Evolutionary conservation across 2,888 invertebrate genomes (phyloP).

Genomic region (Gastracanthus pulcherrimus): DNA sequence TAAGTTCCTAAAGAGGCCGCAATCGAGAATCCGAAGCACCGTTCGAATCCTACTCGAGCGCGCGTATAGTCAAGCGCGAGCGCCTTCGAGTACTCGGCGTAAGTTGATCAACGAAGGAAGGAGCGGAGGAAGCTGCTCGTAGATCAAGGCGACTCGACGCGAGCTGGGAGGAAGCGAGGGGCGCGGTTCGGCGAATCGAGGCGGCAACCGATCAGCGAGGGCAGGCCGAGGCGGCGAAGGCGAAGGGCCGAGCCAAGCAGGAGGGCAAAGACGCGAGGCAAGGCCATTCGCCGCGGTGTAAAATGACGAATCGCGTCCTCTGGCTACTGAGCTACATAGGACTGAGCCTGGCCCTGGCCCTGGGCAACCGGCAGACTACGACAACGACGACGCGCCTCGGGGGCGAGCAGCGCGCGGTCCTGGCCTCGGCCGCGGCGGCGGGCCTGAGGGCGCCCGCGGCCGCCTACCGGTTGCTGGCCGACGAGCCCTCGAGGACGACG

Average conservation of each 20-base stretch:
- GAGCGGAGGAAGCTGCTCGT: not conserved
- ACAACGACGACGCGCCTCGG: not conserved
- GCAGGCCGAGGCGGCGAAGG: not conserved
- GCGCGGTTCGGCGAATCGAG: too few relatives aligned
- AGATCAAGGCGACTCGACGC: not conserved
- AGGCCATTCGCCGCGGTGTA: constrained; percentile 15
- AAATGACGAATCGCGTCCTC: constrained; percentile 73
- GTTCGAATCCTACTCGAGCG: not conserved
- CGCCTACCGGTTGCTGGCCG: not conserved
- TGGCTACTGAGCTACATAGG: constrained; percentile 74
- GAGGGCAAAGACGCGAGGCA: too few relatives aligned
- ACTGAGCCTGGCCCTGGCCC: constrained; percentile 72
- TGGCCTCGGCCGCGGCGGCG: not conserved
- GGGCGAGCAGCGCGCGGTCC: constrained; percentile 69
- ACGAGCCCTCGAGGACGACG: not conserved
- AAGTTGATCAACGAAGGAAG: too few relatives aligned
- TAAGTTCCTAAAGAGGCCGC: constrained; percentile 12
- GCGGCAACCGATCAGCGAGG: too few relatives aligned
- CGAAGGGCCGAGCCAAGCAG: not conserved
- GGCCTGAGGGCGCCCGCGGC: not conserved
- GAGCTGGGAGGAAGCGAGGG: too few relatives aligned
- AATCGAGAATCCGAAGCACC: not conserved
- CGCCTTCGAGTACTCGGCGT: too few relatives aligned
- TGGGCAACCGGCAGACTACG: constrained; percentile 70
- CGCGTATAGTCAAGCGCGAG: too few relatives aligned